A percentile compares a stretch with the other conserved stretches of the same genome.
phyloP scores from a whole-genome alignment of 2,113 vertebrate species.

The Equus przewalskii region DNA sequence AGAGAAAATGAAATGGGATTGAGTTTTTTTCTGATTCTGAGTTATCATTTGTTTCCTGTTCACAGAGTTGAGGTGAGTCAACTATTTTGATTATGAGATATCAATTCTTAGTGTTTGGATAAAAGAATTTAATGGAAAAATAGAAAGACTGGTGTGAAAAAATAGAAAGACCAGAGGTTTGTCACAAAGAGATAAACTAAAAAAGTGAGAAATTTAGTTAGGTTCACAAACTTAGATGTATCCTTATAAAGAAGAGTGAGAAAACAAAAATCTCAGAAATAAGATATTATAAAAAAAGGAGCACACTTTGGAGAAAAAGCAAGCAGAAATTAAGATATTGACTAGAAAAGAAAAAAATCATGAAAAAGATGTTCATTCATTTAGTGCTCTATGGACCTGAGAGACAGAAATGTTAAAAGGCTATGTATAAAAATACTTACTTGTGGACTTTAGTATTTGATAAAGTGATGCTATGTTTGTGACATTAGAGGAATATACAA shows the following conservation, averaged over 20 bases:
- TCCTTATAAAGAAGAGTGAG: neutral
- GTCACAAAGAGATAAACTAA: neutral
- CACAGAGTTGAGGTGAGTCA: neutral
- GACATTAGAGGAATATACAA: neutral
- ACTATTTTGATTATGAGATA: constrained; percentile 13
- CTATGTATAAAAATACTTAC: neutral
- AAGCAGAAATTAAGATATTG: neutral
- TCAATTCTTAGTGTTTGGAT: neutral
- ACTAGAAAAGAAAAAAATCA: neutral
- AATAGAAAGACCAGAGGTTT: neutral
- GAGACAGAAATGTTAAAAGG: neutral
- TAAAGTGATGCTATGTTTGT: neutral
- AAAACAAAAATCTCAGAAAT: neutral
- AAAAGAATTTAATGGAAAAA: constrained; percentile 21
- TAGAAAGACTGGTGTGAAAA: neutral
- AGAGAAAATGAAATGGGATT: neutral
- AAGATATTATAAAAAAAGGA: neutral
- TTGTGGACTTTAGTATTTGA: neutral
- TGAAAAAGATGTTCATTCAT: neutral
- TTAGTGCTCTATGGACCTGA: neutral
- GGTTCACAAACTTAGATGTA: neutral
- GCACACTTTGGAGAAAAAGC: neutral
- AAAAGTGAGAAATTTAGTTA: constrained; percentile 21
- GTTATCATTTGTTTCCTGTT: neutral
- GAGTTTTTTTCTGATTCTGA: neutral